Percentiles rank a stretch among this genome's conserved stretches.
Conservation (phyloP, 2,797 vertebrate species). For the Cheirogaleus major region DNA sequence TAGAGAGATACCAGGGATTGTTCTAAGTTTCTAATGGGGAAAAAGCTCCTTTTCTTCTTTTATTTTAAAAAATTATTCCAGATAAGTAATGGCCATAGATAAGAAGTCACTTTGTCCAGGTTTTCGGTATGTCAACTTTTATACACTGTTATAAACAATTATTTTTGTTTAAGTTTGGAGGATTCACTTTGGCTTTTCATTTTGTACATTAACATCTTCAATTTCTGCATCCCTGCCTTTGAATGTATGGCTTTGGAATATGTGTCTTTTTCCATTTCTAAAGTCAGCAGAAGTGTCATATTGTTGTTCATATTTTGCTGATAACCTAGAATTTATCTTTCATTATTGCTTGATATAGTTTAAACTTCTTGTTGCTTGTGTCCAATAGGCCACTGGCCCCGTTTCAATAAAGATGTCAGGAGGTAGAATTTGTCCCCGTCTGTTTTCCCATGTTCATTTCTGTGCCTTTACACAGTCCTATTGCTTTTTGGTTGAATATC, state of each 20-base stretch:
- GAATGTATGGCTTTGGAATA: not conserved
- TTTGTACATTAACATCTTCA: not conserved
- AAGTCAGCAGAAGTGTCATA: not conserved
- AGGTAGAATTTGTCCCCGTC: not conserved
- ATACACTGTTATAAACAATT: not conserved
- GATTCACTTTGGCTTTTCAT: not conserved
- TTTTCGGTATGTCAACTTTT: not conserved
- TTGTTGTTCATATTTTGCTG: not conserved
- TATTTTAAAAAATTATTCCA: not conserved
- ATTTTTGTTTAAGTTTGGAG: not conserved
- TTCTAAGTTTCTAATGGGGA: not conserved
- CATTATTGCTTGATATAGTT: not conserved
- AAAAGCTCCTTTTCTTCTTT: not conserved
- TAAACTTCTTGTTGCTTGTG: not conserved
- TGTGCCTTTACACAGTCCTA: not conserved
- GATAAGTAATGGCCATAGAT: not conserved
- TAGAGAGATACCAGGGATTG: not conserved
- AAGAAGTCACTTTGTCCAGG: not conserved
- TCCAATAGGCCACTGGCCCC: not conserved
- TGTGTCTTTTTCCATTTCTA: not conserved
- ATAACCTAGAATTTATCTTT: not conserved
- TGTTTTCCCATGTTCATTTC: slow-evolving; percentile 24
- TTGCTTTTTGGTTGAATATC: not conserved
- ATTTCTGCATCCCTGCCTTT: not conserved
- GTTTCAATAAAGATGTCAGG: not conserved